Evolutionary conservation across 2,888 invertebrate species (phyloP).

Genomic region (Diachrysia chrysitis): DNA sequence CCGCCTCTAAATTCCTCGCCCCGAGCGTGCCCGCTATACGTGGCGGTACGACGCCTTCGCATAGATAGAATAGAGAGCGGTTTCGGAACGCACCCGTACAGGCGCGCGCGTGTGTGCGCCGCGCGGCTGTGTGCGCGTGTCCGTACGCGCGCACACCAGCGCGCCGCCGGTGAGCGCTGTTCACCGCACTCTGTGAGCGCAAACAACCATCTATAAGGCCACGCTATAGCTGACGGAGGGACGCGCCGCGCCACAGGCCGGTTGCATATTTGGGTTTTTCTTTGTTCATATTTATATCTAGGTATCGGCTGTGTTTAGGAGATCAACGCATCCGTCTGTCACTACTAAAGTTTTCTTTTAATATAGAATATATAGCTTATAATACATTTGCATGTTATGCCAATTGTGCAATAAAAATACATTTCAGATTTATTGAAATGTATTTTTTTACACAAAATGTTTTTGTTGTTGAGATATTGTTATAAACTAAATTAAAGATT

Average conservation of each 20-base stretch:
- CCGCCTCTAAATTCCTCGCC: slow-evolving; percentile 90
- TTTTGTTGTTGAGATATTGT: too few relatives aligned
- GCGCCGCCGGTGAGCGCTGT: slow-evolving; percentile 88
- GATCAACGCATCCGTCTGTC: slow-evolving; percentile 13
- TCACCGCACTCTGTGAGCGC: slow-evolving; percentile 90
- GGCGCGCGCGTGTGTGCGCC: slow-evolving; percentile 70
- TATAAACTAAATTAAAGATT: too few relatives aligned
- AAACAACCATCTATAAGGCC: slow-evolving; percentile 90
- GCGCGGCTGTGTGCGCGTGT: slow-evolving; percentile 69
- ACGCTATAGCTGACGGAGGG: slow-evolving; percentile 89
- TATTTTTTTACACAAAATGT: too few relatives aligned
- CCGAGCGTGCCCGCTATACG: slow-evolving; percentile 89
- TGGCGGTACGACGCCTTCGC: slow-evolving; percentile 89
- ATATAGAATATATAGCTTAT: neutral
- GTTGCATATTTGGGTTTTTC: slow-evolving; percentile 66
- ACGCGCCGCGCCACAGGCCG: slow-evolving; percentile 81
- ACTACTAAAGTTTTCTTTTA: neutral
- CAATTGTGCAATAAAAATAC: too few relatives aligned
- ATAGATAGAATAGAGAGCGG: slow-evolving; percentile 90
- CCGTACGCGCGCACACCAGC: slow-evolving; percentile 80
- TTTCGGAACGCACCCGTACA: slow-evolving; percentile 89
- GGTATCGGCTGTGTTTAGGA: slow-evolving; percentile 38
- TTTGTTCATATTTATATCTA: slow-evolving; percentile 62
- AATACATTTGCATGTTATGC: neutral
- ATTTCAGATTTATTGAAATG: too few relatives aligned